phyloP scores from a whole-genome alignment of 1,140 invertebrate genomes.

The Elymnias hypermnestra region DNA sequence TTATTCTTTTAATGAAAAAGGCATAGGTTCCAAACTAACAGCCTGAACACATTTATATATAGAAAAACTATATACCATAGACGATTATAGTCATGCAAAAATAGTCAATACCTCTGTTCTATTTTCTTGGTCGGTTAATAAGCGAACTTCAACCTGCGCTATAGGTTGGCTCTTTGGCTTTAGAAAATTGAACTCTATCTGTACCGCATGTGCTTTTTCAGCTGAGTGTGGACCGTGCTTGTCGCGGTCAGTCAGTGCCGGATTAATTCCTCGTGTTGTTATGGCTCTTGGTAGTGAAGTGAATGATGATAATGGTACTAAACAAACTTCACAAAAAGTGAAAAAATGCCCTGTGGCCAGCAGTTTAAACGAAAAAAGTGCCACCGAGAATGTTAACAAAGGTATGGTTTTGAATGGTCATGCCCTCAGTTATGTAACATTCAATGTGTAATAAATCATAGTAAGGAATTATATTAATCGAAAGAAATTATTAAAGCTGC shows the following conservation, averaged over 20 bases:
- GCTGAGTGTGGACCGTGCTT: constrained; percentile 68
- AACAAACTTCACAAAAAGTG: constrained; percentile 69
- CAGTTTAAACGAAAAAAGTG: constrained; percentile 59
- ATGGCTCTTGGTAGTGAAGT: constrained; percentile 77
- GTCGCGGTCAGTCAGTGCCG: constrained; percentile 68
- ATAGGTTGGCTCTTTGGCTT: constrained; percentile 4
- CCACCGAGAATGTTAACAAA: constrained; percentile 62
- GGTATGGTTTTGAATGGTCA: constrained; percentile 63
- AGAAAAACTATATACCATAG: no score
- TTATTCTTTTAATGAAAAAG: no score
- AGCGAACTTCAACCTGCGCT: constrained; percentile 34
- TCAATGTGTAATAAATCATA: constrained; percentile 37
- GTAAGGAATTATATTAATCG: constrained; percentile 22
- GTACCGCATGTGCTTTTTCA: constrained; percentile 73
- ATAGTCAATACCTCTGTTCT: constrained; percentile 14
- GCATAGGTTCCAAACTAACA: no score
- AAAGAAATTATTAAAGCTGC: constrained; percentile 25
- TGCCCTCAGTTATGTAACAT: constrained; percentile 74
- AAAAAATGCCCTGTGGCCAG: constrained; percentile 66
- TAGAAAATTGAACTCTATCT: constrained; percentile 68
- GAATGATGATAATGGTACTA: constrained; percentile 71
- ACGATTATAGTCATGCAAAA: no score
- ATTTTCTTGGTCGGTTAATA: constrained; percentile 34
- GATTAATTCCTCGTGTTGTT: constrained; percentile 75
- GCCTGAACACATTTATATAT: no score